Evolutionary conservation across 92 coral and sea anemone species (phyloP).

Genomic region (Phymanthus crucifer): DNA sequence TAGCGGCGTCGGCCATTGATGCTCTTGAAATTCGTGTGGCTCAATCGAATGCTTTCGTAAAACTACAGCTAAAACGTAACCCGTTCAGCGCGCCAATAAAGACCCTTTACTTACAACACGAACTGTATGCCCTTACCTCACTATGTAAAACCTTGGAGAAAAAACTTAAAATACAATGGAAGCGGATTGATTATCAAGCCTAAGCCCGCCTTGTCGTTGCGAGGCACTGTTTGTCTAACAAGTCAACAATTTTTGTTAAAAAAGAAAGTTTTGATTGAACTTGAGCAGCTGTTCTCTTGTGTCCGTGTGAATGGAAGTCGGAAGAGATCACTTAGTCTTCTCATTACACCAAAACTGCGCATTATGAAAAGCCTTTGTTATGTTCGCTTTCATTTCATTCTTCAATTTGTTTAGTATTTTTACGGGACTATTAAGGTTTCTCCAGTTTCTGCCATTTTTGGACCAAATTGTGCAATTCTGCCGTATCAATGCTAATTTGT

Average conservation of each 20-base stretch:
- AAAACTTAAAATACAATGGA: no score
- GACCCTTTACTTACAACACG: no score
- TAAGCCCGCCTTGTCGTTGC: neutral
- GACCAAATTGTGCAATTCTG: neutral
- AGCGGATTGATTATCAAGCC: no score
- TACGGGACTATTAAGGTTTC: conserved; percentile 20
- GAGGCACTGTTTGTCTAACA: conserved; percentile 5
- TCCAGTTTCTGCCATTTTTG: conserved; percentile 10
- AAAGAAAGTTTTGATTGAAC: conserved; percentile 10
- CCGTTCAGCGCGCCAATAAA: neutral
- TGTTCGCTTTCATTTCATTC: neutral
- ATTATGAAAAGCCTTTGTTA: neutral
- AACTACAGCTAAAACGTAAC: neutral
- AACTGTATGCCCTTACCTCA: no score
- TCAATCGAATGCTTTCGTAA: neutral
- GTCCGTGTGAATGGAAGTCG: neutral
- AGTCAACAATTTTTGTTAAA: conserved; percentile 2
- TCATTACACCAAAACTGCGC: neutral
- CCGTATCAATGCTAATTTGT: conserved; percentile 6
- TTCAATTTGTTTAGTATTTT: neutral
- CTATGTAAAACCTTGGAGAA: no score
- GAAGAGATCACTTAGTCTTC: neutral
- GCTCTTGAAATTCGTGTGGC: neutral
- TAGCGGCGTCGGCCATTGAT: neutral
- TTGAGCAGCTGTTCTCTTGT: conserved; percentile 9